Base-by-base conservation (phyloP, 1,140 invertebrate genomes). In the Holotrichia oblita region DNA sequence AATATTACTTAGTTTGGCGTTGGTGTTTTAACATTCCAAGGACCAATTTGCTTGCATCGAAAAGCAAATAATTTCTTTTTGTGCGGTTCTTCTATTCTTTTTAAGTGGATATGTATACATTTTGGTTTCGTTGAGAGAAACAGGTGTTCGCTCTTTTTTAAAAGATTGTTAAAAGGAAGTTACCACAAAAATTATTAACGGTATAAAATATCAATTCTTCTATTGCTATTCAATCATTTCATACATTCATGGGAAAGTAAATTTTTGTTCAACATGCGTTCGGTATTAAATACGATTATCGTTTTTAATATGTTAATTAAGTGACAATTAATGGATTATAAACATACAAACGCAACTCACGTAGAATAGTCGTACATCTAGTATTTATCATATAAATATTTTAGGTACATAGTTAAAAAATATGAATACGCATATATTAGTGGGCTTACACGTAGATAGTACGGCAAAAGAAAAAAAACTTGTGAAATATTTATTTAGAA, bases 21-120 rank as follows among this genome's bases (percentile, higher is more conserved):
- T 69, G 61, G 61, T 69, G 61, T 69, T 69, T 69, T 69, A 69
- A 69, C 61, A 69, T 69, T 69, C 61, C 61, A 69, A 69, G 61
- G 61, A 22, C 61, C 17, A 69, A 69, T 69, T 69, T 69, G 61
- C 22, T 69, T 69, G 61, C 61, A 69, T 69, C 61, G 24, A 20
- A 22, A 69, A 69, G 61, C 27, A 69, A 69, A 69, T 69, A 69
- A 69, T 7, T 14, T 27, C 61, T 69, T 69, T 69, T 69, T 69
- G 22, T 69, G 61, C 14, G 22, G 6, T 10, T 69, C 22, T 69
- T 69, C 17, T 12, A 22, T 20, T 27, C 48, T 55, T 17, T 55
- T 55, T 55, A n/a, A 55, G 48, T 55, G 14, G 48, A 22, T 34
- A 34, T 69, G 22, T 69, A 34, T 12, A 34, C 24, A 22, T 27